These are phyloP conservation scores for Spermophilus dauricus DNA, from an alignment of 2,113 vertebrate genomes.

Conservation along the genomic window DNA sequence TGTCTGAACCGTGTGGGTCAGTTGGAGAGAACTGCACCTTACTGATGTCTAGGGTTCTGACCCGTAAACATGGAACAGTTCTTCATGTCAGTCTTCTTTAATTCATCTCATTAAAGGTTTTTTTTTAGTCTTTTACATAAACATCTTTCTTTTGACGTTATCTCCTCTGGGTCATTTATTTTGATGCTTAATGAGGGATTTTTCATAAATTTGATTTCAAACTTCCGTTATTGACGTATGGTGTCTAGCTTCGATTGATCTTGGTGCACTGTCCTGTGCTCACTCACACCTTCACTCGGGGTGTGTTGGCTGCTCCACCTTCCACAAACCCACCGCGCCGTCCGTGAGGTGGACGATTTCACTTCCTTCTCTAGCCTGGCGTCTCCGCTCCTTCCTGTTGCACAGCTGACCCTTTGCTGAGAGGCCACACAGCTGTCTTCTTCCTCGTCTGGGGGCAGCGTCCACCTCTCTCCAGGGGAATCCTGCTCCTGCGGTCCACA, in stretches of 20 bases:
- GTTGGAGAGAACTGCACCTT: neutral
- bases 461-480: neutral
- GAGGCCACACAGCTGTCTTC: neutral
- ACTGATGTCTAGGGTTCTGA: neutral
- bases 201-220: slow-evolving; percentile 16
- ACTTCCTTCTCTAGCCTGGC: neutral
- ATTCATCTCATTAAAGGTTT: neutral
- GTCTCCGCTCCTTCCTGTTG: too few species aligned
- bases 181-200: neutral
- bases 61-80: neutral
- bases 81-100: neutral
- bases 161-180: neutral
- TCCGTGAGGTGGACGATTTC: neutral
- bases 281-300: neutral
- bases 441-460: neutral
- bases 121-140: neutral
- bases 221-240: neutral
- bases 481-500: neutral
- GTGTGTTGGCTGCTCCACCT: neutral
- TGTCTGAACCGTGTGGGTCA: neutral
- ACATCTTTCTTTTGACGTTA: neutral
- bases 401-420: neutral
- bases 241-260: neutral
- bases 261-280: neutral
- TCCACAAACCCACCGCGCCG: too few species aligned